Base-by-base conservation (phyloP, 2,888 invertebrate genomes). In the Drosophila incognita region DNA sequence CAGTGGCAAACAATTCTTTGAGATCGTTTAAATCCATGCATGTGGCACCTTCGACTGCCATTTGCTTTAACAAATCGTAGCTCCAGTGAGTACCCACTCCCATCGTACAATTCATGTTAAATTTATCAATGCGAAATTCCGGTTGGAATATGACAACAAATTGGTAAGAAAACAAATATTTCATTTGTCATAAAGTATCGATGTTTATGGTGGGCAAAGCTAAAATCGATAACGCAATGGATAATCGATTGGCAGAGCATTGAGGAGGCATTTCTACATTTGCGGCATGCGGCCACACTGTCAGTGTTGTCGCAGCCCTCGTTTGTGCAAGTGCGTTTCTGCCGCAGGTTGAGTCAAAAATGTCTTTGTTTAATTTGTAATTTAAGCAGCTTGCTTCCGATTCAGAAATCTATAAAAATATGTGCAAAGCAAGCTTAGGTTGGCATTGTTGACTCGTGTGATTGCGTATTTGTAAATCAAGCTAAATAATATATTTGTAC, bases 31-130 rank as follows among this genome's bases (percentile, higher is more conserved):
- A 31, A 18, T 90, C 82, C 4, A 7, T 8, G 11, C 15, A 36
- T 2, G 40, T 57, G 29, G 42, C 76, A 3, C 63, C 65, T 74
- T 81, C 58, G 0, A 58, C 15, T 7, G 80, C 80, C 31, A 86
- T 40, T 33, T 77, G 53, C 63, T 90, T 92, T 0, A 92, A 60
- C 31, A 83, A 52, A 60, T 92, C 91, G 60, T 91, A 92, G 27
- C 76, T 49, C 74, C 81, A 83, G 27, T 87, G 81, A 4, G 7
- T 15, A 3, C 36, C 38, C 6, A n/a, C 5, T 36, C 46, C 18
- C 61, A 69, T 80, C n/a, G 40, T 21, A 35, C 27, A 36, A 29
- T 7, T 46, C 18, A n/a, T 2, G 29, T n/a, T 2, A 29, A 40
- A 29, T 15, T 24, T 49, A n/a, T n/a, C 49, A 27, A 38, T 31